Percentiles rank a stretch among this genome's conserved stretches.
These are phyloP conservation scores for Tangara arthus DNA, from an alignment of 2,797 vertebrate species.

Conservation along the genomic window DNA sequence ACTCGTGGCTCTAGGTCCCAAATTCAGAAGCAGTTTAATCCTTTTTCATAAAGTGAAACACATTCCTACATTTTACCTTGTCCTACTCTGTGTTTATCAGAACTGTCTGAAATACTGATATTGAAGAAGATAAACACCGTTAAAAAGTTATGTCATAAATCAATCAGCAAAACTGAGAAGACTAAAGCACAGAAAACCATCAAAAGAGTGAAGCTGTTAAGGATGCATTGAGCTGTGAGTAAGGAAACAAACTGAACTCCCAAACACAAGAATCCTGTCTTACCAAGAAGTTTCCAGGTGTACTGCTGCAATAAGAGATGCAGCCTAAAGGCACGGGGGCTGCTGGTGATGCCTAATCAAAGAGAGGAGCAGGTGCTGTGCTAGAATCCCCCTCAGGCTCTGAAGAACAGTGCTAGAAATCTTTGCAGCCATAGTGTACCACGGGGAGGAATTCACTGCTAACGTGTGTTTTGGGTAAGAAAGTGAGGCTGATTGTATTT, in stretches of 20 bases:
- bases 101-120: background rate
- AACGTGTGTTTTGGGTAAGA: background rate
- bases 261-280: background rate
- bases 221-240: background rate
- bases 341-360: constrained; percentile 34
- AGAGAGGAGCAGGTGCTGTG: constrained; percentile 16
- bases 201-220: background rate
- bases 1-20: background rate
- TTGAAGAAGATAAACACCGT: background rate
- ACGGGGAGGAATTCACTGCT: background rate
- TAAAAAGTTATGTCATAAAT: background rate
- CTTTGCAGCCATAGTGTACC: background rate
- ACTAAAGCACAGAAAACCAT: background rate
- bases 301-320: background rate
- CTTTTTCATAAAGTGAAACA: background rate
- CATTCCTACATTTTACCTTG: background rate
- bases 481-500: background rate
- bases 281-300: constrained; percentile 27
- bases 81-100: background rate
- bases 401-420: background rate
- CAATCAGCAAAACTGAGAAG: background rate
- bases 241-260: background rate
- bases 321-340: background rate
- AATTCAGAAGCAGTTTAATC: background rate
- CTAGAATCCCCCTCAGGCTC: constrained; percentile 14